Base-by-base conservation (phyloP, 2,888 invertebrate species). In the Acleris sparsana region DNA sequence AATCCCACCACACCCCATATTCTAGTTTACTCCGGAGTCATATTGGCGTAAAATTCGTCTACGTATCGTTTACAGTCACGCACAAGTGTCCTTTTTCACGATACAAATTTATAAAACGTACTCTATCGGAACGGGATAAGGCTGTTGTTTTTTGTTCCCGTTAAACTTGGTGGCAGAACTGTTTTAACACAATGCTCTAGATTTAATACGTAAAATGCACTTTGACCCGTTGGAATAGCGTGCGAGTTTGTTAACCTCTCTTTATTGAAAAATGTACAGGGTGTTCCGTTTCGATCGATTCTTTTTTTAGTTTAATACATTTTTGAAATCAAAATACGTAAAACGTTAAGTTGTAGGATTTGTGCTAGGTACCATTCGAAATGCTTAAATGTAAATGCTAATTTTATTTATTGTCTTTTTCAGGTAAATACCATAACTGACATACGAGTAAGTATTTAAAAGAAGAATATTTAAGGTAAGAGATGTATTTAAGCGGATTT, bases 1-100 rank as follows among this genome's bases (percentile, higher is more conserved):
- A 64, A 59, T 67, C 46, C n/a, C 11, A 29, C 60, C 44, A 20
- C 39, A 55, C 43, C 59, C 25, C 17, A n/a, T 43, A 69, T 53
- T 43, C 53, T 71, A 73, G 75, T 75, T 76, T 77, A 74, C 71
- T 62, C 69, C 49, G 69, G 29, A 63, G 51, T 68, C 70, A 76
- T 82, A 86, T 85, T 85, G 79, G 79, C 86, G 82, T 85, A 82
- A 85, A 86, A 85, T 85, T 76, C 75, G 68, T 69, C 68, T 70
- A 69, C 62, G 69, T 65, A 69, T 57, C 46, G 43, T 13, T 57
- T n/a, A 16, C 16, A 44, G 25, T 46, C 44, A n/a, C 5, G 17
- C 17, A 9, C 17, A 22, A 16, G 39, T 43, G 11, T 20, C 7
- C 11, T 16, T 43, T 43, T 13, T 20, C 43, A 22, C 1, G 11